phyloP scores from a whole-genome alignment of 2,888 invertebrate species.

The Platerodrilus igneus region DNA sequence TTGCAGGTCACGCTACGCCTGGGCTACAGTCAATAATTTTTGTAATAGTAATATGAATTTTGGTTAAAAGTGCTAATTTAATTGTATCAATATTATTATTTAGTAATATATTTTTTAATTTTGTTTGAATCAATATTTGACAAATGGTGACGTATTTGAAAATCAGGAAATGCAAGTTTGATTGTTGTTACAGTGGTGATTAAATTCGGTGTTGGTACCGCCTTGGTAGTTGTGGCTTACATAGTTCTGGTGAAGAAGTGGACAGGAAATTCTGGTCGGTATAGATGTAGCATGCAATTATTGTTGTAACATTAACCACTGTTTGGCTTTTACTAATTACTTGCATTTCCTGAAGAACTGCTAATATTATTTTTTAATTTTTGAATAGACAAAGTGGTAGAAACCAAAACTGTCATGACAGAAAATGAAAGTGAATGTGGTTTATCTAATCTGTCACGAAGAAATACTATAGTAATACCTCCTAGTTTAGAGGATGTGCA shows the following conservation, averaged over 20 bases:
- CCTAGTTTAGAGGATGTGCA: slow-evolving; percentile 43
- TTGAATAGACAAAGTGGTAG: slow-evolving; percentile 5
- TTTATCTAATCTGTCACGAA: slow-evolving; percentile 46
- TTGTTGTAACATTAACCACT: slow-evolving; percentile 2
- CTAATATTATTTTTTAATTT: not conserved
- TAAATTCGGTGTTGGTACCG: slow-evolving; percentile 80
- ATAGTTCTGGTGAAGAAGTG: slow-evolving; percentile 76
- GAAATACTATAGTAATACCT: slow-evolving; percentile 50
- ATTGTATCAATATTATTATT: too few relatives aligned
- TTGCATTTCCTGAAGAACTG: not conserved
- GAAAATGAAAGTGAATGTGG: slow-evolving; percentile 3
- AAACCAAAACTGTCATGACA: not conserved
- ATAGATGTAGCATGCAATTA: slow-evolving; percentile 31
- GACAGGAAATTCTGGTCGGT: slow-evolving; percentile 75
- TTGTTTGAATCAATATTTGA: slow-evolving; percentile 11
- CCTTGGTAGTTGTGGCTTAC: slow-evolving; percentile 79
- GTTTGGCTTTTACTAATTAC: not conserved
- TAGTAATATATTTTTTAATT: too few relatives aligned
- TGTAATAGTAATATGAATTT: too few relatives aligned
- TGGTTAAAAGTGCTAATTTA: too few relatives aligned
- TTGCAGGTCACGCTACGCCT: too few relatives aligned
- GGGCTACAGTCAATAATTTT: too few relatives aligned
- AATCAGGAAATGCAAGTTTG: slow-evolving; percentile 48
- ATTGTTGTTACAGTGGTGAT: slow-evolving; percentile 74
- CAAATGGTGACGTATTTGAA: slow-evolving; percentile 27